Evolutionary conservation across 2,113 vertebrate genomes (phyloP).

Genomic region (Spilogale gracilis): DNA sequence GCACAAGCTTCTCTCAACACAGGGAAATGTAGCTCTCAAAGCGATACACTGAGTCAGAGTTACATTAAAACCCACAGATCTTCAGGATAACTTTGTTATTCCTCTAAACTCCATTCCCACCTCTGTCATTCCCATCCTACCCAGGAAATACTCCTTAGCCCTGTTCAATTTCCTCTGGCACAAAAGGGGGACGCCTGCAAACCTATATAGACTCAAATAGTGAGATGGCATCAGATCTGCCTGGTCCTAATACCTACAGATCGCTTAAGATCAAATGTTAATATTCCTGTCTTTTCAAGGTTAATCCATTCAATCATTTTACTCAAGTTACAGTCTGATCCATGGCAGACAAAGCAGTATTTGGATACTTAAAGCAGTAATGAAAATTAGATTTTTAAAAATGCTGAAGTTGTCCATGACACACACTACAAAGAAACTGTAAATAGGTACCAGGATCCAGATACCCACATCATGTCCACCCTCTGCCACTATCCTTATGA

Average conservation of each 20-base stretch:
- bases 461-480: constrained; percentile 3
- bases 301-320: constrained; percentile 7
- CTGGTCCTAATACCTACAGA: not conserved
- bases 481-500: not conserved
- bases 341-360: not conserved
- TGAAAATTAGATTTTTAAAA: constrained; percentile 23
- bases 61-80: not conserved
- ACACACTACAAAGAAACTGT: not conserved
- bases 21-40: constrained; percentile 6
- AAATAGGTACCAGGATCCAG: not conserved
- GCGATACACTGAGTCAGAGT: not conserved
- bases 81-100: constrained; percentile 12
- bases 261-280: not conserved
- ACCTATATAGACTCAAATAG: not conserved
- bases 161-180: constrained; percentile 24
- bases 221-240: not conserved
- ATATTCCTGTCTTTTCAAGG: constrained; percentile 33
- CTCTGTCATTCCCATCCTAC: not conserved
- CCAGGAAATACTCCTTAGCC: not conserved
- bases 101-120: not conserved
- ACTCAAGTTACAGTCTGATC: not conserved
- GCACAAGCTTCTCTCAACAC: not conserved
- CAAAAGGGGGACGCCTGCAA: not conserved
- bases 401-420: not conserved
- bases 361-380: not conserved